These are phyloP conservation scores for Gandaritis pyraliata DNA, from an alignment of 2,888 invertebrate genomes.

Conservation along the genomic window DNA sequence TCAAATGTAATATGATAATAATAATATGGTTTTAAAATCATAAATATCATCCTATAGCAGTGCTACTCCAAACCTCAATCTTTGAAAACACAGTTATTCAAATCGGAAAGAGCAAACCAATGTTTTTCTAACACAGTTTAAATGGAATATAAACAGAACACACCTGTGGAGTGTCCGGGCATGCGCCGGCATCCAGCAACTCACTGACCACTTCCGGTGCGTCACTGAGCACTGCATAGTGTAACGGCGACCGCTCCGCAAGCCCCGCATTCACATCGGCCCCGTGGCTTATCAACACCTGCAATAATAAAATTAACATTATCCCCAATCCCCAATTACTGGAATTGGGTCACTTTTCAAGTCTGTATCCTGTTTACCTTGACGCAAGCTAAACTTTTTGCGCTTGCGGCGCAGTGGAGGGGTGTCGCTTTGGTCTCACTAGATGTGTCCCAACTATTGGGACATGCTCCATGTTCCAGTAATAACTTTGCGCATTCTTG, in stretches of 20 bases:
- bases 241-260: conserved; percentile 89
- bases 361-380: conserved; percentile 71
- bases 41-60: too few relatives aligned
- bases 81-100: not conserved
- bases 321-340: conserved; percentile 32
- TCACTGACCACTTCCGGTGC: conserved; percentile 89
- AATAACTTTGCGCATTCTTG: conserved; percentile 88
- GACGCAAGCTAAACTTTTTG: conserved; percentile 85
- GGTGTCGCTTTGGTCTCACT: conserved; percentile 88
- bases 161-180: conserved; percentile 92
- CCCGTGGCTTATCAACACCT: conserved; percentile 87
- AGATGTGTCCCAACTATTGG: conserved; percentile 89
- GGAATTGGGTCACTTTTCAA: conserved; percentile 49
- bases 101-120: conserved; percentile 8
- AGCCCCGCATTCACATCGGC: conserved; percentile 92
- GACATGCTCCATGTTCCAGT: conserved; percentile 87
- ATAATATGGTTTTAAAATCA: too few relatives aligned
- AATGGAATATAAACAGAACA: conserved; percentile 45
- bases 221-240: conserved; percentile 92
- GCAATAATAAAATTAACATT: conserved; percentile 55
- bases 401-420: conserved; percentile 90
- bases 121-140: conserved; percentile 18
- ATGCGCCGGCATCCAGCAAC: conserved; percentile 90
- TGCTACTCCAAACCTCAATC: too few relatives aligned
- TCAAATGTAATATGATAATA: too few relatives aligned